Percentiles rank a stretch among this genome's conserved stretches.
Conservation (phyloP, 2,113 vertebrate species). For the Microtus ochrogaster region DNA sequence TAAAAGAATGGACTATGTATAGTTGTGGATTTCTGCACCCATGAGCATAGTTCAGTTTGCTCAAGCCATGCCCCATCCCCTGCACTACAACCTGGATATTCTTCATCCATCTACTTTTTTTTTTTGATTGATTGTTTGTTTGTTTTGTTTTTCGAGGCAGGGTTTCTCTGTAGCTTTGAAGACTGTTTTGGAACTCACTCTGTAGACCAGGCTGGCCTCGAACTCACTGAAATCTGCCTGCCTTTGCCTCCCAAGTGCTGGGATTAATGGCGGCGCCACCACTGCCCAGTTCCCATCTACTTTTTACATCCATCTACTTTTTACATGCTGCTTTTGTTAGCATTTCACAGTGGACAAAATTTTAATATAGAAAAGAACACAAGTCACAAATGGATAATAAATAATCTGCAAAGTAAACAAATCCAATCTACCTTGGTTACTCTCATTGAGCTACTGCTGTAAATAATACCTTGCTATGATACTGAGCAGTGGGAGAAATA, state of each 20-base stretch:
- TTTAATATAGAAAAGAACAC: slow-evolving; percentile 33
- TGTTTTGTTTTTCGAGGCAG: too few relatives aligned
- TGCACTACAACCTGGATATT: background rate
- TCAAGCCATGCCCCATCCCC: background rate
- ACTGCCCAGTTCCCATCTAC: too few relatives aligned
- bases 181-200: too few relatives aligned
- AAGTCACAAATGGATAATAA: background rate
- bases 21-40: background rate
- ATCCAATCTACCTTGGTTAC: background rate
- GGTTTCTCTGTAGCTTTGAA: too few relatives aligned
- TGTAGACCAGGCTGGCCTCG: too few relatives aligned
- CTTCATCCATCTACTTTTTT: too few relatives aligned
- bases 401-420: background rate
- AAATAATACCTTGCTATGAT: background rate
- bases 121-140: too few relatives aligned
- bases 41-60: background rate
- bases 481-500: background rate
- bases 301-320: background rate
- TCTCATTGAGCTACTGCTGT: background rate
- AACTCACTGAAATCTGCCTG: too few relatives aligned
- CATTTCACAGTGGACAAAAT: background rate
- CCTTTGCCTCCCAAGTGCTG: too few relatives aligned
- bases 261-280: too few relatives aligned
- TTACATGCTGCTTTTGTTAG: background rate
- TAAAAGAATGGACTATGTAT: background rate